These are phyloP conservation scores for Chrosomus eos DNA, from an alignment of 2,797 vertebrate species.

Conservation along the genomic window DNA sequence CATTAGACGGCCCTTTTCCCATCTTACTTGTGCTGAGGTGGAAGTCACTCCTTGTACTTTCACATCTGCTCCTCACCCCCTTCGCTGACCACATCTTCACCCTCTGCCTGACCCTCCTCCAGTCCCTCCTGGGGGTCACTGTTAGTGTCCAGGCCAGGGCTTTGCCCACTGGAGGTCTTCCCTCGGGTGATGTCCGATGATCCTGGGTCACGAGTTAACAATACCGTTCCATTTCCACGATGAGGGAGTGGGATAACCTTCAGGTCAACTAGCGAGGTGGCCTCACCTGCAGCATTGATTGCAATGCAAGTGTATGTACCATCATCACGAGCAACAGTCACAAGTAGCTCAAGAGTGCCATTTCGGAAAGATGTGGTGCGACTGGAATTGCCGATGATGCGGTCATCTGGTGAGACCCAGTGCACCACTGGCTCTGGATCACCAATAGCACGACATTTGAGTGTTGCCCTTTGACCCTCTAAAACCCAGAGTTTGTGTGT, in stretches of 20 bases:
- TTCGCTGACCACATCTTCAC: conserved; percentile 56
- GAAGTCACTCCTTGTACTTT: conserved; percentile 86
- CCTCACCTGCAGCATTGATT: conserved; percentile 90
- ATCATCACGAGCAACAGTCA: conserved; percentile 85
- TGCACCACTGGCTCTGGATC: conserved; percentile 80
- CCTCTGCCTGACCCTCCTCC: conserved; percentile 64
- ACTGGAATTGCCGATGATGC: conserved; percentile 84
- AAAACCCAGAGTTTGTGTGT: conserved; percentile 81
- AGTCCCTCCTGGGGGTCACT: conserved; percentile 57
- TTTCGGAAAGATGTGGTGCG: conserved; percentile 87
- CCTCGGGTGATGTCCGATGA: conserved; percentile 83
- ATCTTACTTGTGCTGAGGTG: conserved; percentile 87
- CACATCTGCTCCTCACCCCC: conserved; percentile 78
- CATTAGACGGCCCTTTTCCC: conserved; percentile 80
- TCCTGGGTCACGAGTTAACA: conserved; percentile 74
- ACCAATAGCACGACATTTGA: conserved; percentile 79
- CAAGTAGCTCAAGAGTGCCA: conserved; percentile 88
- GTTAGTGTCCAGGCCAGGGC: conserved; percentile 49
- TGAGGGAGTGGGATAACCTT: conserved; percentile 91
- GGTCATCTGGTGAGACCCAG: conserved; percentile 82
- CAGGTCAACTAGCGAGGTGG: conserved; percentile 86
- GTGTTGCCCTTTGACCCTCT: conserved; percentile 79
- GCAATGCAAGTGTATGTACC: conserved; percentile 91
- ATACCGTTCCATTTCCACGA: conserved; percentile 73
- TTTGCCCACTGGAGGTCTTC: conserved; percentile 73